Evolutionary conservation across 2,888 invertebrate genomes (phyloP).

Genomic region (Athalia cordata): DNA sequence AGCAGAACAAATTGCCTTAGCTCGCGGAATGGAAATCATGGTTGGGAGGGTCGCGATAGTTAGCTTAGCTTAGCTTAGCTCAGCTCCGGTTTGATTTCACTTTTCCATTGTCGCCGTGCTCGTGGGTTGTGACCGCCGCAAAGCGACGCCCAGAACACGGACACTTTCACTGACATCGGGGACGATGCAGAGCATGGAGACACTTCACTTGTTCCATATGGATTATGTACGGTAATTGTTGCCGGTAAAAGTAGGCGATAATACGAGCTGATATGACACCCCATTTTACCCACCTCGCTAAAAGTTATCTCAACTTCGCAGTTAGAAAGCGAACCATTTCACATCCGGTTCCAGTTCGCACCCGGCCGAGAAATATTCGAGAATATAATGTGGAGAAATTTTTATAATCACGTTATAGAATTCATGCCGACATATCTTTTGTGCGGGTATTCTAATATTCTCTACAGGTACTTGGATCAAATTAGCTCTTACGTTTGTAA

Average conservation of each 20-base stretch:
- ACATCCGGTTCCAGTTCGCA: conserved; percentile 42
- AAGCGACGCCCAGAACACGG: conserved; percentile 45
- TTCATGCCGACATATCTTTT: not conserved
- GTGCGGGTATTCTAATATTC: not conserved
- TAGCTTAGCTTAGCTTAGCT: not conserved
- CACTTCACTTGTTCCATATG: not conserved
- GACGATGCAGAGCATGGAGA: conserved; percentile 41
- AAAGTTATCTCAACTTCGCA: conserved; percentile 49
- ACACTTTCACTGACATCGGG: conserved; percentile 58
- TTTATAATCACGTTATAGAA: conserved; percentile 15
- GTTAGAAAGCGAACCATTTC: conserved; percentile 66
- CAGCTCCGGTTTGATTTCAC: conserved; percentile 57
- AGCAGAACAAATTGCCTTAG: conserved; percentile 36
- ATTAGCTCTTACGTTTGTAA: too few species aligned
- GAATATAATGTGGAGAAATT: conserved; percentile 56
- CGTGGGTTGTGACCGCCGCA: not conserved
- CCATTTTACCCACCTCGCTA: conserved; percentile 1
- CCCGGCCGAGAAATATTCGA: conserved; percentile 49
- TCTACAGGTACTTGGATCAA: too few species aligned
- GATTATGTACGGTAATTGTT: conserved; percentile 9
- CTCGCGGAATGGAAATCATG: conserved; percentile 38
- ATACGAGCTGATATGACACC: conserved; percentile 26
- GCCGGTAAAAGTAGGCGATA: conserved; percentile 28
- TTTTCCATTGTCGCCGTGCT: conserved; percentile 60
- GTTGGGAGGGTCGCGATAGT: conserved; percentile 1